phyloP scores from a whole-genome alignment of 2,797 vertebrate species.

The Leptoclinus maculatus region DNA sequence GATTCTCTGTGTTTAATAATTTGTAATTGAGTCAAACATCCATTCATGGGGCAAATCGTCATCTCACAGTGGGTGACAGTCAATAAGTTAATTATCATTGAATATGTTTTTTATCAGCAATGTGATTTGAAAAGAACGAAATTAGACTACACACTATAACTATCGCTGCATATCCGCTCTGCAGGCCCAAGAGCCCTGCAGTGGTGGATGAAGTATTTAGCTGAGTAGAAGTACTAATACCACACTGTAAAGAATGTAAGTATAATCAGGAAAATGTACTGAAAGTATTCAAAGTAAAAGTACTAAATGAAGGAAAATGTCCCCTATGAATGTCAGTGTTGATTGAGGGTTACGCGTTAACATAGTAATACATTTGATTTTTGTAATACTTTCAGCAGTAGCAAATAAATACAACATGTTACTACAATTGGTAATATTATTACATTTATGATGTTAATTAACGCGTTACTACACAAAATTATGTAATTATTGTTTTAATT shows the following conservation, averaged over 20 bases:
- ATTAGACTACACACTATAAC: not conserved
- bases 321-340: not conserved
- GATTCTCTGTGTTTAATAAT: constrained; percentile 18
- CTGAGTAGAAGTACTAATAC: not conserved
- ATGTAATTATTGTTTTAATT: not conserved
- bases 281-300: not conserved
- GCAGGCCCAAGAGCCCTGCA: constrained; percentile 6
- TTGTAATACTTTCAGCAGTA: not conserved
- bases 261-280: too few relatives aligned
- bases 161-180: not conserved
- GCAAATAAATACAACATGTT: not conserved
- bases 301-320: not conserved
- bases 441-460: not conserved
- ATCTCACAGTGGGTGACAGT: constrained; percentile 21
- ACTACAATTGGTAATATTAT: not conserved
- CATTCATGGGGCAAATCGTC: constrained; percentile 4
- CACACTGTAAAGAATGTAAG: not conserved
- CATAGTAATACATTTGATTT: not conserved
- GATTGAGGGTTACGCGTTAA: not conserved
- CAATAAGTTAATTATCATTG: constrained; percentile 9
- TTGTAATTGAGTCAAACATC: constrained; percentile 14
- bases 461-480: not conserved
- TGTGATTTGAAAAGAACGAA: constrained; percentile 11
- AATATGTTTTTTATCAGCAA: constrained; percentile 10
- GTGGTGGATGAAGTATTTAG: not conserved